Percentiles rank a stretch among this genome's conserved stretches.
Evolutionary conservation across 1,140 invertebrate genomes (phyloP).

Genomic region (Aleiodes sp.): DNA sequence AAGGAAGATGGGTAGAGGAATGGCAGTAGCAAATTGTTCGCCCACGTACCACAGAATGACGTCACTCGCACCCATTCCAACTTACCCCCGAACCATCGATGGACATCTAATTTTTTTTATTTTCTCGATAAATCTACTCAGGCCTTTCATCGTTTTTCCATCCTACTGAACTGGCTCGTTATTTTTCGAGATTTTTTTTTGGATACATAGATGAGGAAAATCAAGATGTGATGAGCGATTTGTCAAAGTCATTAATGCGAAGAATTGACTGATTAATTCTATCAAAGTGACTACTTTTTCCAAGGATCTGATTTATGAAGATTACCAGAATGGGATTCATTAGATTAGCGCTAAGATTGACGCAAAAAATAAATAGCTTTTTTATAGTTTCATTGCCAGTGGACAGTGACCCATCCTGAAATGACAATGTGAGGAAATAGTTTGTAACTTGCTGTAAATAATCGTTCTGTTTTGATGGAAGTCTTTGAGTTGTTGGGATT

Average conservation of each 20-base stretch:
- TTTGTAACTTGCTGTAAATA: too few species aligned
- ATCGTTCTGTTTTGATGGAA: background rate
- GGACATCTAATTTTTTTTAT: background rate
- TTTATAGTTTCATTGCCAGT: too few species aligned
- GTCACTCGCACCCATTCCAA: background rate
- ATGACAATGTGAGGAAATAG: too few species aligned
- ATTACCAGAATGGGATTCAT: too few species aligned
- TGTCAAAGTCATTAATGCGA: too few species aligned
- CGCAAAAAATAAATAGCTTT: too few species aligned
- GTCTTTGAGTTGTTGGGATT: background rate
- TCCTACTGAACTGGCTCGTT: background rate
- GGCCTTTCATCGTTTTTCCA: slow-evolving; percentile 7
- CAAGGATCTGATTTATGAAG: too few species aligned
- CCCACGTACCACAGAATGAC: background rate
- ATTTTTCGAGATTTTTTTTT: background rate
- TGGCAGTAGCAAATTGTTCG: slow-evolving; percentile 1
- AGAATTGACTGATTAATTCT: too few species aligned
- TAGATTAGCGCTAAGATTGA: too few species aligned
- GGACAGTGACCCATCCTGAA: too few species aligned
- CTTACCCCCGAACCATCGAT: background rate
- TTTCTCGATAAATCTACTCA: slow-evolving; percentile 16
- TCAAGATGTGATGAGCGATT: background rate
- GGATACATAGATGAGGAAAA: background rate
- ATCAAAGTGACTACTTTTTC: too few species aligned
- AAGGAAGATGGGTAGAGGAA: background rate